phyloP scores from a whole-genome alignment of 2,797 vertebrate species.

The Lepus townsendii region DNA sequence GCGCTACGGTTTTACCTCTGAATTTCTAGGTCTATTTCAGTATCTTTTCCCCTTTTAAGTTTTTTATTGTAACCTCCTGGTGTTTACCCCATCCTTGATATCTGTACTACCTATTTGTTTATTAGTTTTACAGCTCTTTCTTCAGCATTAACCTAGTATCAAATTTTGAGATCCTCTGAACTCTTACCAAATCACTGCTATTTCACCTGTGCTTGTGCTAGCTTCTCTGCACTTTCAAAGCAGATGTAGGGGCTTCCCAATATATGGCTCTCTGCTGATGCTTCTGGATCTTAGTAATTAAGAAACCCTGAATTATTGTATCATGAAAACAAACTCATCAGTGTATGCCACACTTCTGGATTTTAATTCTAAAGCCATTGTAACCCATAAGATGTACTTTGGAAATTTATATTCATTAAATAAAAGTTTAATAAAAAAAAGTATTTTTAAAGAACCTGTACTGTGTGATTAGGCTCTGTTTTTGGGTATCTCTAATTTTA shows the following conservation, averaged over 20 bases:
- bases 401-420: too few relatives aligned
- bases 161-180: conserved; percentile 25
- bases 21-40: conserved; percentile 27
- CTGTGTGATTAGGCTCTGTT: conserved; percentile 25
- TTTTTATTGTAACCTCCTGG: conserved; percentile 41
- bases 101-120: not conserved
- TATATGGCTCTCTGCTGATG: not conserved
- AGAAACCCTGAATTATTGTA: not conserved
- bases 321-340: conserved; percentile 18
- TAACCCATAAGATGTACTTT: too few relatives aligned
- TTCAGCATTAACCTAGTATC: not conserved
- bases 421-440: not conserved
- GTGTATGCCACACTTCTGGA: conserved; percentile 18
- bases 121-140: not conserved
- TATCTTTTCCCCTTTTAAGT: not conserved
- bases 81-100: not conserved
- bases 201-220: not conserved
- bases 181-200: not conserved
- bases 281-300: conserved; percentile 12
- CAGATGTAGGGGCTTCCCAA: not conserved
- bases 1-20: not conserved
- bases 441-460: conserved; percentile 19
- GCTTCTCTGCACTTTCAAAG: not conserved
- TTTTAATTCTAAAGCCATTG: not conserved
- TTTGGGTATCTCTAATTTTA: conserved; percentile 45